Evolutionary conservation across 2,113 vertebrate species (phyloP).

Genomic region (Neopipo cinnamomea): DNA sequence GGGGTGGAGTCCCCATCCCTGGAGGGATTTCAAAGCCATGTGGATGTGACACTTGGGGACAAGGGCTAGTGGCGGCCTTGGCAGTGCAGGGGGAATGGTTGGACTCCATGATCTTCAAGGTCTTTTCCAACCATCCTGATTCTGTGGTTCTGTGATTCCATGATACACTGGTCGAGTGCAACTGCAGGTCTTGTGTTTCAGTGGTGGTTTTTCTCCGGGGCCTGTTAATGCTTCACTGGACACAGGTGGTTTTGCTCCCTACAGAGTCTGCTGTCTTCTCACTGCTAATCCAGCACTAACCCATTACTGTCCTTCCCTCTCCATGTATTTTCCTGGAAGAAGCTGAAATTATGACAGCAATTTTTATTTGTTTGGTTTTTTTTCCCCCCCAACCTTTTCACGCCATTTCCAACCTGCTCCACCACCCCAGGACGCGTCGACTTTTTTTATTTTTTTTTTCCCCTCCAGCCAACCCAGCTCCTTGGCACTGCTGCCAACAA

Average conservation of each 20-base stretch:
- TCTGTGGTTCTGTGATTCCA: not conserved
- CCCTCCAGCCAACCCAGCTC: not conserved
- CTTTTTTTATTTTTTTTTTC: not conserved
- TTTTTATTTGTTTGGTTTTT: not conserved
- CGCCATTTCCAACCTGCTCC: not conserved
- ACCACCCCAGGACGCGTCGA: rapidly evolving
- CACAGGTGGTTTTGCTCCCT: not conserved
- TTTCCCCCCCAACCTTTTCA: not conserved
- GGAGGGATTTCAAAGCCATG: not conserved
- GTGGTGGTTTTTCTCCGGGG: not conserved
- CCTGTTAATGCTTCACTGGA: not conserved
- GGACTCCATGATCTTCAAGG: not conserved
- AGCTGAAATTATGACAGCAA: not conserved
- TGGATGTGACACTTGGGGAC: not conserved
- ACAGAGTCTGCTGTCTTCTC: not conserved
- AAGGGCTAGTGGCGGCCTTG: not conserved
- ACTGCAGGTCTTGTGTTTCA: not conserved
- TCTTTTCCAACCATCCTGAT: not conserved
- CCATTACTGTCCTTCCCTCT: not conserved
- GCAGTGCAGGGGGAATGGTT: not conserved
- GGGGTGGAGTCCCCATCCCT: not conserved
- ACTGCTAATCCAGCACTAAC: not conserved
- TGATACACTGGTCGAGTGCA: not conserved
- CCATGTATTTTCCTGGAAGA: not conserved
- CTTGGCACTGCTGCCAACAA: not conserved